phyloP scores from a whole-genome alignment of 1,140 invertebrate genomes.

The Formica selysi region DNA sequence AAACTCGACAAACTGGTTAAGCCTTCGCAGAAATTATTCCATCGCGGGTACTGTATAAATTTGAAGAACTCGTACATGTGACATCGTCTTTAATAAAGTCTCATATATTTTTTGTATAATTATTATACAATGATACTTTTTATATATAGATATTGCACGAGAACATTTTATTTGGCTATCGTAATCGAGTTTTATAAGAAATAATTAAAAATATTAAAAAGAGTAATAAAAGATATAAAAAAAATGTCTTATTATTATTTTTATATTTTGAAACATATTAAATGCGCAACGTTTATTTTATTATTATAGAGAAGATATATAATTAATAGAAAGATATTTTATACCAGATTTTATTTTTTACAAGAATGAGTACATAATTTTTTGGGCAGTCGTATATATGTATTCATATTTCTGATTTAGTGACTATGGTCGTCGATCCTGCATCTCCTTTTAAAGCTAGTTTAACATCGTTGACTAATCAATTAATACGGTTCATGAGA shows the following conservation, averaged over 20 bases:
- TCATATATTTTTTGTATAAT: not conserved
- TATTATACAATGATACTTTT: not conserved
- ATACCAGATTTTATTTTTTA: not conserved
- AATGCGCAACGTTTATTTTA: not conserved
- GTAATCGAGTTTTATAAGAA: not conserved
- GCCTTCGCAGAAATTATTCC: slow-evolving; percentile 64
- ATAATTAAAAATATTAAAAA: not conserved
- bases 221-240: not conserved
- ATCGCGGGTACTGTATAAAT: slow-evolving; percentile 23
- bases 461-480: slow-evolving; percentile 6
- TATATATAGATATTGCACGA: not conserved
- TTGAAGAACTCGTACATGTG: not conserved
- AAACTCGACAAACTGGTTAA: slow-evolving; percentile 76
- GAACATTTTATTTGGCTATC: not conserved
- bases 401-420: not conserved
- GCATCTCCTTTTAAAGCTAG: not conserved
- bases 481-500: slow-evolving; percentile 64
- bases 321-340: not conserved
- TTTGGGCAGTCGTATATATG: not conserved
- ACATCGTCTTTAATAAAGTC: not conserved
- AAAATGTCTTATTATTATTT: not conserved
- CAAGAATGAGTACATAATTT: not conserved
- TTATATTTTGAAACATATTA: not conserved
- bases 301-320: not conserved
- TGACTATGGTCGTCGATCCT: not conserved